These are phyloP conservation scores for Vandiemenella viatica DNA, from an alignment of 2,888 invertebrate genomes.

Conservation along the genomic window DNA sequence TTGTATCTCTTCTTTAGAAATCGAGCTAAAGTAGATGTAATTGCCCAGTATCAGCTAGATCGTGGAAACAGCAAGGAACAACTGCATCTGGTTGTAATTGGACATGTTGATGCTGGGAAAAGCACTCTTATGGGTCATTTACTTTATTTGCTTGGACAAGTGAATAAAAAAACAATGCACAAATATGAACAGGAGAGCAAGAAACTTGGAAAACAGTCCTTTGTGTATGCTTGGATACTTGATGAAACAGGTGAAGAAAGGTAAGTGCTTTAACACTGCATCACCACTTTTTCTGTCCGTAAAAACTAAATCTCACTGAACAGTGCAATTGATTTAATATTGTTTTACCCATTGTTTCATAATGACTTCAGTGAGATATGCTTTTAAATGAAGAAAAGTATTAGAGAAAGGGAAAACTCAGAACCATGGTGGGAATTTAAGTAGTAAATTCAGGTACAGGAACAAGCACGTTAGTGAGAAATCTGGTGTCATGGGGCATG, in stretches of 20 bases:
- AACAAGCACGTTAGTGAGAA: no score
- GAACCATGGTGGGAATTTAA: no score
- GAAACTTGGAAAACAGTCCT: constrained; percentile 94
- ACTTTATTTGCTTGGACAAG: constrained; percentile 71
- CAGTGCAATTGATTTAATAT: no score
- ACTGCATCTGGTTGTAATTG: constrained; percentile 83
- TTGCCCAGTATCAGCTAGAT: constrained; percentile 51
- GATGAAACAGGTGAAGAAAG: constrained; percentile 97
- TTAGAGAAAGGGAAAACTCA: background rate
- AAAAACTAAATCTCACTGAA: no score
- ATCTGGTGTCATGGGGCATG: no score
- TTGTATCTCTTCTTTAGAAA: no score
- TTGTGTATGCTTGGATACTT: constrained; percentile 96
- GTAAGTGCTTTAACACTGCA: constrained; percentile 26
- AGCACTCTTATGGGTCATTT: constrained; percentile 95
- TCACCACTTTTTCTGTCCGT: no score
- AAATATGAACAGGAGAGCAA: constrained; percentile 96
- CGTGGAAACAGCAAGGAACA: constrained; percentile 70
- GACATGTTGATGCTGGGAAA: constrained; percentile 96
- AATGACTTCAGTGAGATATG: no score
- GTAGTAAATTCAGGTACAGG: no score
- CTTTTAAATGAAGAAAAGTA: background rate
- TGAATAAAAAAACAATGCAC: constrained; percentile 77
- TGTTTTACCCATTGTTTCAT: no score
- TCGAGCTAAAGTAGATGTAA: constrained; percentile 36